Evolutionary conservation across 2,113 vertebrate species (phyloP).

Genomic region (Cisticola juncidis): DNA sequence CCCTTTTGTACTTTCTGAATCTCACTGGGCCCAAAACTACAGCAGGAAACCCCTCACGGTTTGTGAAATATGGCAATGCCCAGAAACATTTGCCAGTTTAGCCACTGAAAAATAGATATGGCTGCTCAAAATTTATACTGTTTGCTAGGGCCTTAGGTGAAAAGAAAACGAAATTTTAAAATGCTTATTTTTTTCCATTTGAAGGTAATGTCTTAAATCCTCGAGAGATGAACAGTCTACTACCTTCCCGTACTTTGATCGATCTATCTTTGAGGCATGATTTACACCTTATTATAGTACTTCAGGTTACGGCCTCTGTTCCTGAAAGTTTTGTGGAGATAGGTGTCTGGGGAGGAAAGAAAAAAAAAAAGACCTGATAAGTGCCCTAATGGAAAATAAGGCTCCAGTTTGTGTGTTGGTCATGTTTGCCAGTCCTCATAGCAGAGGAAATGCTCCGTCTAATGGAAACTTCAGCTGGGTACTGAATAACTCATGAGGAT

Average conservation of each 20-base stretch:
- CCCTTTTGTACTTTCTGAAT: conserved; percentile 66
- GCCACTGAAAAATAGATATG: conserved; percentile 62
- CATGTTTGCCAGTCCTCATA: neutral
- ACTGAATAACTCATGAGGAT: neutral
- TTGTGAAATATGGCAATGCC: conserved; percentile 59
- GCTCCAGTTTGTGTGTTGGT: neutral
- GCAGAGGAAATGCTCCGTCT: neutral
- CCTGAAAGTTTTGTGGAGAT: conserved; percentile 53
- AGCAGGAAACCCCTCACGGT: conserved; percentile 4
- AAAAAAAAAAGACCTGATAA: neutral
- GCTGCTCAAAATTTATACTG: conserved; percentile 56
- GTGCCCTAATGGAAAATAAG: neutral
- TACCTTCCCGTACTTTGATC: conserved; percentile 44
- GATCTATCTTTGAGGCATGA: conserved; percentile 39
- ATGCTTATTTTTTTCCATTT: conserved; percentile 64
- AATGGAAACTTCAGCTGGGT: neutral
- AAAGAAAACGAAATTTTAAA: conserved; percentile 56
- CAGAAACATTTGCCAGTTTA: conserved; percentile 60
- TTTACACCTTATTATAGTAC: conserved; percentile 53
- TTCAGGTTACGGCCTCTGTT: conserved; percentile 58
- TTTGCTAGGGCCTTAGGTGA: conserved; percentile 54
- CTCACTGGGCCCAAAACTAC: conserved; percentile 57
- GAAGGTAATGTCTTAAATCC: conserved; percentile 58
- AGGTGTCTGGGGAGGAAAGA: neutral
- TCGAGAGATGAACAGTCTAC: conserved; percentile 44